Evolutionary conservation across 2,113 vertebrate genomes (phyloP).

Genomic region (Aramus guarauna): DNA sequence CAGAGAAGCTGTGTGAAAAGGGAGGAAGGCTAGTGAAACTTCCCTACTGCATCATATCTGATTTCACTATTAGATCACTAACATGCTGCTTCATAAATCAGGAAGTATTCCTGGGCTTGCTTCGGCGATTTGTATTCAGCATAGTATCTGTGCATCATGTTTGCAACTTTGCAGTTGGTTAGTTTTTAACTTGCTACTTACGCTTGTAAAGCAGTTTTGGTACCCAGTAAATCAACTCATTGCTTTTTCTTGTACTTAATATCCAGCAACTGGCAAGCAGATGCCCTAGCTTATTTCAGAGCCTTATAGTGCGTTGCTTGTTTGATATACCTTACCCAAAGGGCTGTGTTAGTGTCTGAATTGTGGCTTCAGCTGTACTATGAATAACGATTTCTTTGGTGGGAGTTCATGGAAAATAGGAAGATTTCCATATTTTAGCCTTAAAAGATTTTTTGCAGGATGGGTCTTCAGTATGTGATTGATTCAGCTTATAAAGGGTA

Average conservation of each 20-base stretch:
- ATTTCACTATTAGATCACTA: neutral
- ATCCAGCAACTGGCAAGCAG: neutral
- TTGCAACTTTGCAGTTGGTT: neutral
- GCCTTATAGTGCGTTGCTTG: neutral
- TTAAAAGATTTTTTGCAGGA: neutral
- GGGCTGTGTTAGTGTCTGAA: neutral
- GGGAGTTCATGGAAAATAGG: neutral
- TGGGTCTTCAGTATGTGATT: neutral
- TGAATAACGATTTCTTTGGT: neutral
- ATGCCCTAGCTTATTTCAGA: neutral
- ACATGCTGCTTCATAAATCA: fast-evolving
- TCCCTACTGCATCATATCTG: neutral
- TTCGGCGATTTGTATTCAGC: neutral
- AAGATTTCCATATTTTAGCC: neutral
- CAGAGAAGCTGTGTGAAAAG: neutral
- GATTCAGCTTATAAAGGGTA: neutral
- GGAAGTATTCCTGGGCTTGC: neutral
- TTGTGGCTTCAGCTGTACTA: neutral
- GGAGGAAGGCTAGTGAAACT: neutral
- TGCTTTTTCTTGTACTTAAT: neutral
- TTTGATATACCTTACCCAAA: neutral
- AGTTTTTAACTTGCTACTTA: neutral
- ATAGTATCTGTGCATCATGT: neutral
- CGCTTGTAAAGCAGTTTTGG: neutral
- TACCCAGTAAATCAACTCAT: neutral